Percentiles rank a stretch among this genome's conserved stretches.
Conservation (phyloP, 2,888 invertebrate species). For the Macrophya annulata region DNA sequence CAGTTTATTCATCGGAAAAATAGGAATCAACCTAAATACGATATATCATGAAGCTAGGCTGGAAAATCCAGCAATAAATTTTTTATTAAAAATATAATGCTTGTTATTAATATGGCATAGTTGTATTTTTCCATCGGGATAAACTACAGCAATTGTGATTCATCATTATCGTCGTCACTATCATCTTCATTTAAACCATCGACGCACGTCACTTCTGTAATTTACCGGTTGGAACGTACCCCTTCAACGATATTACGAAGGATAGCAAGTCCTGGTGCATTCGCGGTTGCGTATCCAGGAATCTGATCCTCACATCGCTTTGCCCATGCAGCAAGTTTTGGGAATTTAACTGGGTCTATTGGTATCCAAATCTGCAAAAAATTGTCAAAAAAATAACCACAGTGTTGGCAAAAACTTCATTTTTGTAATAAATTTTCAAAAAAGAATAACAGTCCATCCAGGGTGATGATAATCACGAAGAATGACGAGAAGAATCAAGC, state of each 20-base stretch:
- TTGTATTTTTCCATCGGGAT: background rate
- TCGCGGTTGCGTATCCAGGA: slow-evolving; percentile 78
- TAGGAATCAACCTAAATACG: too few relatives aligned
- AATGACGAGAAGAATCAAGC: background rate
- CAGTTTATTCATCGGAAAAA: too few relatives aligned
- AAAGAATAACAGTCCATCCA: background rate
- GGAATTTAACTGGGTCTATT: slow-evolving; percentile 72
- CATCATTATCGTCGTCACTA: background rate
- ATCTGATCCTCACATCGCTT: slow-evolving; percentile 81
- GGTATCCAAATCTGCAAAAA: slow-evolving; percentile 59
- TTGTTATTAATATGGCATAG: background rate
- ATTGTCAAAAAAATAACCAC: background rate
- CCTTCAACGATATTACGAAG: background rate
- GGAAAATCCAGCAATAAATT: background rate
- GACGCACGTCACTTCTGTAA: background rate
- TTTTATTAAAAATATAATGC: background rate
- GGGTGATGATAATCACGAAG: background rate
- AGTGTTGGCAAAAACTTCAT: background rate
- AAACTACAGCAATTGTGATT: background rate
- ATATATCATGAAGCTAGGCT: too few relatives aligned
- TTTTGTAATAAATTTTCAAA: background rate
- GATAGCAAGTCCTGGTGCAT: slow-evolving; percentile 59
- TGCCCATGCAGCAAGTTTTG: slow-evolving; percentile 83
- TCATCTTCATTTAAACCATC: background rate
- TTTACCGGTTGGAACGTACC: background rate